Base-by-base conservation (phyloP, 2,888 invertebrate genomes). In the Diarsia rubi region DNA sequence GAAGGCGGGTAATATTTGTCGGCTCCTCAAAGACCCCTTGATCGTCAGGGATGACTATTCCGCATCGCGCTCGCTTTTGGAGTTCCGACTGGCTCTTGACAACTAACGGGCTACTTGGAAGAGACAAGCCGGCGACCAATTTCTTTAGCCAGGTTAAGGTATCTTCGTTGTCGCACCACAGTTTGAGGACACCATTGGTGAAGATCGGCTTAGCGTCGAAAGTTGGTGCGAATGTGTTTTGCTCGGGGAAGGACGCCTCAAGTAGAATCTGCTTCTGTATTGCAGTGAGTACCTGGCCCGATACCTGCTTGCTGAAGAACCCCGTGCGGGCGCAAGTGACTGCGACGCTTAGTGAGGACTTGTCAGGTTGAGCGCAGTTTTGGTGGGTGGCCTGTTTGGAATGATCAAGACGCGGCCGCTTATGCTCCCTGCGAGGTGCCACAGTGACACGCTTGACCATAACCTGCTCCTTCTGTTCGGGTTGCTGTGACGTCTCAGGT, bases 101-200 rank as follows among this genome's bases (percentile, higher is more conserved):
- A 0, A 47, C 45, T 16, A 73, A 6, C 12, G 8, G 21, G 24
- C 21, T 19, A 57, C 1, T n/a, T 4, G 21, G 12, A 1, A 52
- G 9, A 44, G n/a, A 4, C 1, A 71, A 0, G 6, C 9, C 8
- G 9, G 45, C 45, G n/a, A 73, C 27, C 3, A n/a, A 19, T 1
- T 42, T 31, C 27, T 16, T 47, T n/a, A 73, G 21, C 24, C 73
- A 73, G 16, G 16, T 37, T 27, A 73, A 73, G 9, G 47, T 73
- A 16, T 73, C 16, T 9, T 73, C 14, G n/a, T 47, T 59, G 0
- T 9, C 42, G 19, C 74, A 73, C 42, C 73, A 73, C 21, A 75
- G 42, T 31, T 75, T 75, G 3, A 73, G 19, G 19, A n/a, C 59
- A 19, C 75, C 19, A 6, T 12, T 14, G 3, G 11, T 16, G 4